phyloP scores from a whole-genome alignment of 2,113 vertebrate genomes.

The Potamarius usumacintae region DNA sequence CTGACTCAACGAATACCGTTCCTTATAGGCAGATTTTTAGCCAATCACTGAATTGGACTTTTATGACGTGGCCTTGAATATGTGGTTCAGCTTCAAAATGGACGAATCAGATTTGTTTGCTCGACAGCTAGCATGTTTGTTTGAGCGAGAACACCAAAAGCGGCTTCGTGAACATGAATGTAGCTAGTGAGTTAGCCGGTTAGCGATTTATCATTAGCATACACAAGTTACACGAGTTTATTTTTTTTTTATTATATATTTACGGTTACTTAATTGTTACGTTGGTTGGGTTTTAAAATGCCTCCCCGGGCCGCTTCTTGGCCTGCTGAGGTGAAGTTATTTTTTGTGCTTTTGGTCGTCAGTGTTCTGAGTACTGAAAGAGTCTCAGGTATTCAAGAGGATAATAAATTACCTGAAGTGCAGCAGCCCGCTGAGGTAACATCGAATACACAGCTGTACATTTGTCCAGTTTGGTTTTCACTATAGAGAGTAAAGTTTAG shows the following conservation, averaged over 20 bases:
- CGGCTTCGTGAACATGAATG: background rate
- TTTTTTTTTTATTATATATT: too few species aligned
- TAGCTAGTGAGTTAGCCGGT: background rate
- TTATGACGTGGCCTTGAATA: background rate
- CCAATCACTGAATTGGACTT: background rate
- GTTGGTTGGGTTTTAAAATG: conserved; percentile 57
- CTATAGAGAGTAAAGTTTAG: background rate
- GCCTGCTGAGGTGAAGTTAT: conserved; percentile 52
- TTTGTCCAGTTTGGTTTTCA: too few species aligned
- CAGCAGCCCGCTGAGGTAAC: conserved; percentile 62
- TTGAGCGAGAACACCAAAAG: background rate
- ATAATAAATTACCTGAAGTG: conserved; percentile 61
- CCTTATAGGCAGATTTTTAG: background rate
- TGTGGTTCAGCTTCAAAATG: background rate
- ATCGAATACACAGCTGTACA: background rate
- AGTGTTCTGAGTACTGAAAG: conserved; percentile 57
- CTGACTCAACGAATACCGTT: too few species aligned
- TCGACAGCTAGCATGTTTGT: background rate
- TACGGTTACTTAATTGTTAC: background rate
- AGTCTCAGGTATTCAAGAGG: conserved; percentile 67
- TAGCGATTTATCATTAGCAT: background rate
- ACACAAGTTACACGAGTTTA: background rate
- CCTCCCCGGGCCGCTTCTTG: conserved; percentile 53
- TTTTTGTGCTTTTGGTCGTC: conserved; percentile 55
- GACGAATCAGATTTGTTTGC: background rate